Percentiles rank a stretch among this genome's conserved stretches.
These are phyloP conservation scores for Mythimna pallens DNA, from an alignment of 2,888 invertebrate species.

Conservation along the genomic window DNA sequence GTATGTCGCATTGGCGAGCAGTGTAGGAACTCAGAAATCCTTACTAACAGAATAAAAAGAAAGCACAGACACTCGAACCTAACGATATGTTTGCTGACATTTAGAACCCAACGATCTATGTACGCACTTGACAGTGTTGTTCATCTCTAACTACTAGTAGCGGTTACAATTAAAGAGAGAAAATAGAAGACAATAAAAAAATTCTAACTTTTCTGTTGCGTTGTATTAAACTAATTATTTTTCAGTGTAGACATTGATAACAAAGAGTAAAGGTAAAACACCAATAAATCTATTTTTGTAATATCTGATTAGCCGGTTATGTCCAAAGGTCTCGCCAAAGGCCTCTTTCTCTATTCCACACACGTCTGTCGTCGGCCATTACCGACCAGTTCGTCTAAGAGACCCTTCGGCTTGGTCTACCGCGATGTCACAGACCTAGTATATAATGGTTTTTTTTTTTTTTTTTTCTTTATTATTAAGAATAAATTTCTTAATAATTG, in stretches of 20 bases:
- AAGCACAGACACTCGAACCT: background rate
- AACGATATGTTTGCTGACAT: slow-evolving; percentile 19
- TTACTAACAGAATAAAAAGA: background rate
- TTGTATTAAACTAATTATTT: background rate
- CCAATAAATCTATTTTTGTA: background rate
- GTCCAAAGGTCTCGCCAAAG: too few relatives aligned
- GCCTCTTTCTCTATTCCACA: too few relatives aligned
- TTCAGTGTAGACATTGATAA: background rate
- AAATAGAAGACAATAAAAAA: background rate
- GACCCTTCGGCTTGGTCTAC: too few relatives aligned
- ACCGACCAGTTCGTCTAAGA: too few relatives aligned
- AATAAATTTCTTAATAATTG: too few relatives aligned
- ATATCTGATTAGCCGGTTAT: background rate
- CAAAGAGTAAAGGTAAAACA: background rate
- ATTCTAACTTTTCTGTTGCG: background rate
- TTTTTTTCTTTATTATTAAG: too few relatives aligned
- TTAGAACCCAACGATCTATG: slow-evolving; percentile 12
- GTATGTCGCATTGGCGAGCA: background rate
- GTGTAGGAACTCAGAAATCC: background rate
- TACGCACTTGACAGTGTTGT: slow-evolving; percentile 32
- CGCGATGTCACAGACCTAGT: too few relatives aligned
- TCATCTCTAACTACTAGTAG: background rate
- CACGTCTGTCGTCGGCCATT: too few relatives aligned
- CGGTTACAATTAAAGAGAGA: background rate
- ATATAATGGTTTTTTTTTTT: too few relatives aligned